Percentiles rank a stretch among this genome's conserved stretches.
These are phyloP conservation scores for Odontophorus gujanensis DNA, from an alignment of 2,113 vertebrate species.

Conservation along the genomic window DNA sequence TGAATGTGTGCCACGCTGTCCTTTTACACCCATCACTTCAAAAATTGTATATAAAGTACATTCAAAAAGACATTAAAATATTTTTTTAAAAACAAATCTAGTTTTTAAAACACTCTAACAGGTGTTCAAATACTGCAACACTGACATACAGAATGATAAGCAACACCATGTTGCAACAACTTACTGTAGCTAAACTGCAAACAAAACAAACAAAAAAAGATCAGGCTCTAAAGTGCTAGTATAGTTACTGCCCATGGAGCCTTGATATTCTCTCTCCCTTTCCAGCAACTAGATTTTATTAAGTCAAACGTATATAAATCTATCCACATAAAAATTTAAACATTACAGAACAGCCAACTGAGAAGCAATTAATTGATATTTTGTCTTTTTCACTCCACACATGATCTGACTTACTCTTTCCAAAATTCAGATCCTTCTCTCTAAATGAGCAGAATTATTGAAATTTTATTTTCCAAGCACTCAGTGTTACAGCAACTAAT, in stretches of 20 bases:
- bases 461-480: not conserved
- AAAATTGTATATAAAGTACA: not conserved
- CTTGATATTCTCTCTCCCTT: not conserved
- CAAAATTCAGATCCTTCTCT: not conserved
- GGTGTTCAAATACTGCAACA: not conserved
- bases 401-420: not conserved
- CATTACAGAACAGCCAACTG: not conserved
- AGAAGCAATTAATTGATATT: not conserved
- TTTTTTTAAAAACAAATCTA: not conserved
- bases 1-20: not conserved
- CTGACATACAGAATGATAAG: not conserved
- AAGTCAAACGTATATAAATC: not conserved
- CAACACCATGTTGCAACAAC: not conserved
- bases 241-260: not conserved
- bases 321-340: not conserved
- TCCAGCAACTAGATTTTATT: not conserved
- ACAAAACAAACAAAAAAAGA: not conserved
- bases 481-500: not conserved
- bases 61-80: not conserved
- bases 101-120: not conserved
- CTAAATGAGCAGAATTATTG: not conserved
- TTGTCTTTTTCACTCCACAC: not conserved
- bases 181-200: not conserved
- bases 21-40: not conserved
- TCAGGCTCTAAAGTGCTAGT: not conserved